Evolutionary conservation across 2,888 invertebrate genomes (phyloP), one percentile per base, ranked within the genome.

Genomic region (Tholera decimalis): DNA sequence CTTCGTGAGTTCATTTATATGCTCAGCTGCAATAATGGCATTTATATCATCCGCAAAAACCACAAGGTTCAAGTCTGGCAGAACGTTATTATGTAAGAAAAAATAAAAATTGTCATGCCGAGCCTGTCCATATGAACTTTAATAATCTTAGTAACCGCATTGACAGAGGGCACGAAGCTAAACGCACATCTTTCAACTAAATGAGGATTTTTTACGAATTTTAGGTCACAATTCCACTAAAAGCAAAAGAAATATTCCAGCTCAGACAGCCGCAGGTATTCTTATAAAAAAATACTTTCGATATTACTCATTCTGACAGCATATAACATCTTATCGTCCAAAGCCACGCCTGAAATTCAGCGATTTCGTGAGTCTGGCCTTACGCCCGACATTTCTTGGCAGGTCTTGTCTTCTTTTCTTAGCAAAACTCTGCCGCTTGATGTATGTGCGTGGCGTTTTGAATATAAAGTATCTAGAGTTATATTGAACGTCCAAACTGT

Each of bases 381-480:
- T 18, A 0, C 47, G 83, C 80, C 83, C 78, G 53, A 39, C 33
- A 69, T 80, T 73, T 73, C 68, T 82, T 82, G 83, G 83, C 80
- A 73, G 33, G 18, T 11, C 7, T 0, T 37, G 50, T 55, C 39
- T 73, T 63, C 22, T 49, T 43, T 53, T 71, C 63, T 73, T 64
- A 61, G 37, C 30, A 49, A 43, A 43, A 56, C 33, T 63, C 22
- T 18, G 13, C 46, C 24, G 24, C 9, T 51, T 44, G 11, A 24
- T 55, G 26, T 33, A 33, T 26, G 5, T 66, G 22, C 33, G 15
- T 46, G 50, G 41, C 50, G 44, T 46, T 49, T 26, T 43, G 41
- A 53, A 75, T 75, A 18, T 50, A 28, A 50, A 64, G 22, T 44
- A 37, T 24, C 15, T 15, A 26, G 33, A 26, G n/a, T 35, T 46